A percentile compares a stretch with the other conserved stretches of the same genome.
Evolutionary conservation across 2,113 vertebrate species (phyloP).

Genomic region (Pelecanus crispus): DNA sequence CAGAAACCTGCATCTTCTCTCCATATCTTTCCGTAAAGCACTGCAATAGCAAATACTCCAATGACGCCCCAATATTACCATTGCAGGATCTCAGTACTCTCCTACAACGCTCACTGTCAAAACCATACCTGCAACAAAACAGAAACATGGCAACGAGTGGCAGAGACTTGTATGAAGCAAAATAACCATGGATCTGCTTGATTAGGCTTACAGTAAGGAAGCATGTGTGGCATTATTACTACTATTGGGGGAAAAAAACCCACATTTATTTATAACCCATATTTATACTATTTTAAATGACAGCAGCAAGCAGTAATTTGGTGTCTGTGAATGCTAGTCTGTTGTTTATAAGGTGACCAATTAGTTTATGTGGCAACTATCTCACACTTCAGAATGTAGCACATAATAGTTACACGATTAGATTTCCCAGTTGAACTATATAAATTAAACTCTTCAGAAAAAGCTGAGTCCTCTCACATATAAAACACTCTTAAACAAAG

Average conservation of each 20-base stretch:
- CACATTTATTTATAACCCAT: too few species aligned
- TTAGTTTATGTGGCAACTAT: background rate
- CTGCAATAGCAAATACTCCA: slow-evolving; percentile 85
- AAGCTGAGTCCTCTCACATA: background rate
- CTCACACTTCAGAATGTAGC: background rate
- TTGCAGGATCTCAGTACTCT: slow-evolving; percentile 75
- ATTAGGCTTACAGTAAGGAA: background rate
- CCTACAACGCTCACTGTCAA: slow-evolving; percentile 82
- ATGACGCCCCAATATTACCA: slow-evolving; percentile 86
- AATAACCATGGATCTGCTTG: background rate
- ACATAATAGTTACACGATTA: background rate
- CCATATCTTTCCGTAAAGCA: slow-evolving; percentile 84
- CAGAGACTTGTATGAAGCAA: background rate
- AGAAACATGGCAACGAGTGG: background rate
- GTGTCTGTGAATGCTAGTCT: background rate
- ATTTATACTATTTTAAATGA: background rate
- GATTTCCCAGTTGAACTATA: background rate
- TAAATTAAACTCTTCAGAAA: background rate
- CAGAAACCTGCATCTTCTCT: slow-evolving; percentile 66
- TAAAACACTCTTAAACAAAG: background rate
- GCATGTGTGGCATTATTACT: background rate
- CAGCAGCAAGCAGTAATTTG: background rate
- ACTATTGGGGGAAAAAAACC: fast-evolving
- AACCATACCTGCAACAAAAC: slow-evolving; percentile 84
- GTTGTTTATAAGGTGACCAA: background rate